A percentile compares a stretch with the other conserved stretches of the same genome.
Conservation (phyloP, 2,888 invertebrate species). For the Hypolimnas misippus region DNA sequence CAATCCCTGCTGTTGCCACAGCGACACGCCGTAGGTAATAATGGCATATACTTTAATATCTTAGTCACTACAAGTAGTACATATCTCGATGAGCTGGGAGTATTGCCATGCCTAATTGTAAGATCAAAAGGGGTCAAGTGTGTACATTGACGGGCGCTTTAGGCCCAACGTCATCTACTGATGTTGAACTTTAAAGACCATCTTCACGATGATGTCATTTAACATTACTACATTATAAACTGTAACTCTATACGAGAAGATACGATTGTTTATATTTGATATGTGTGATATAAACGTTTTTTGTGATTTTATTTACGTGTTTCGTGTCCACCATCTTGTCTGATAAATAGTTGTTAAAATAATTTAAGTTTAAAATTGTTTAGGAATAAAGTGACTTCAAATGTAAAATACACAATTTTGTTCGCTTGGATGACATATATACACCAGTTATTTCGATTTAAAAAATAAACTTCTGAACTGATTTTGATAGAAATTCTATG, state of each 20-base stretch:
- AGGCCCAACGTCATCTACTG: slow-evolving; percentile 76
- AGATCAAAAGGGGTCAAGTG: slow-evolving; percentile 84
- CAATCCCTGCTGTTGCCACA: slow-evolving; percentile 5
- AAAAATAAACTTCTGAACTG: no score
- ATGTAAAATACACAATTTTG: no score
- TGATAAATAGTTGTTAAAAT: no score
- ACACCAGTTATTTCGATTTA: no score
- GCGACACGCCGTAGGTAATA: background rate
- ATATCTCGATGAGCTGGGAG: slow-evolving; percentile 48
- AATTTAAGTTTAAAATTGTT: no score
- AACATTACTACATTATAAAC: slow-evolving; percentile 22
- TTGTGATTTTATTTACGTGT: background rate
- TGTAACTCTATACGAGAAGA: slow-evolving; percentile 8
- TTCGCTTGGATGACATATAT: no score
- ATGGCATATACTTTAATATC: slow-evolving; percentile 14
- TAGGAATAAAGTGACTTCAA: no score
- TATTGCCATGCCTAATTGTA: slow-evolving; percentile 80
- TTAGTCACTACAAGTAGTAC: slow-evolving; percentile 32
- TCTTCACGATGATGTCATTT: slow-evolving; percentile 42
- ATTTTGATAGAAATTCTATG: no score
- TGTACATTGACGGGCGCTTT: slow-evolving; percentile 81
- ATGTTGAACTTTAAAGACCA: slow-evolving; percentile 46
- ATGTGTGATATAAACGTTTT: background rate
- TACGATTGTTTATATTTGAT: background rate
- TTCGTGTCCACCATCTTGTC: no score